Evolutionary conservation across 2,888 invertebrate genomes (phyloP), one percentile per base, ranked within the genome.

Genomic region (Leptarthrus brevirostris): DNA sequence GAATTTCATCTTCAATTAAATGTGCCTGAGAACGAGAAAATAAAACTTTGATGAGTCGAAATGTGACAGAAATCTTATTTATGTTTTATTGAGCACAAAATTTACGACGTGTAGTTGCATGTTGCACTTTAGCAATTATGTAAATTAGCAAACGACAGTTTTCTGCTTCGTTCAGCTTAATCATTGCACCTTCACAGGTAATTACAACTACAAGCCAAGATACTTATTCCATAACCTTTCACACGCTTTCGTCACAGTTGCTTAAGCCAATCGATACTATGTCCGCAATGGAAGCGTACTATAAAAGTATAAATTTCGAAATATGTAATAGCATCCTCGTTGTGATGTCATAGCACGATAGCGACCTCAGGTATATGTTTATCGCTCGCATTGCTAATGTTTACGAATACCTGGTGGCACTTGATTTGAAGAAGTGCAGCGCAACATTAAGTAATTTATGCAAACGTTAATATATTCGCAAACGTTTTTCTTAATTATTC

Each of bases 81-180:
- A 56, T 56, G 56, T 30, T 22, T 56, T 16, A 30, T 26, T 56
- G 20, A 14, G 5, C 5, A 30, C 30, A 30, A 30, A 30, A 30
- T 30, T 30, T 30, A 30, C 30, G 30, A 30, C 30, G 30, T 30
- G 30, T 30, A 30, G 53, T 24, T 18, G 54, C 26, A 24, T 12
- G 26, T 14, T 30, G 24, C 16, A 5, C n/a, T 14, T 24, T 16
- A 6, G 30, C 16, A 14, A 30, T 56, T 56, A 56, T 34, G 56
- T 56, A 56, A 56, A 56, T 56, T 26, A 16, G 30, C 56, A 56
- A 16, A 34, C 30, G 56, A 56, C 56, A 56, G 30, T 56, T 56
- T 16, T 30, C 16, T 8, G 26, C 6, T 14, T 8, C 14, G 54
- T 54, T 1, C 30, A 30, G 8, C 30, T 30, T 30, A 30, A 4